These are phyloP conservation scores for Chymomyza fuscimana DNA, from an alignment of 2,888 invertebrate species.

Conservation along the genomic window DNA sequence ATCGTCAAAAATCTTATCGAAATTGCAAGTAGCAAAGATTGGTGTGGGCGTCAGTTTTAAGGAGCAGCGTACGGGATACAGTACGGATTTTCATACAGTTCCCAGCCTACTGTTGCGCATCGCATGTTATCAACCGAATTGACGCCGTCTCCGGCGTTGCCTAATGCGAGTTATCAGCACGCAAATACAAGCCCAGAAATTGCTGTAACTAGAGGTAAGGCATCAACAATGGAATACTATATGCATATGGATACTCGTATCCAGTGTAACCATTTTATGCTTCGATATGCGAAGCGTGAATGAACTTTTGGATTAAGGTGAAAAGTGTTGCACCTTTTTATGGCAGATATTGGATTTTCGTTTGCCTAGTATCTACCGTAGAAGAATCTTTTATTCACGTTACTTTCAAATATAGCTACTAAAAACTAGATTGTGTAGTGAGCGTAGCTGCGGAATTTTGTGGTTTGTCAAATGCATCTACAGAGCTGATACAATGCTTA, in stretches of 20 bases:
- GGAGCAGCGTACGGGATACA: background rate
- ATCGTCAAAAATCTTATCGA: conserved; percentile 5
- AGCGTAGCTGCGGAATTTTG: no score
- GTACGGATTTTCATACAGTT: background rate
- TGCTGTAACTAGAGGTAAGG: conserved; percentile 68
- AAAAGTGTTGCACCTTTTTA: conserved; percentile 2
- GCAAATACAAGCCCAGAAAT: conserved; percentile 1
- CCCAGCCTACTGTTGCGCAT: conserved; percentile 28
- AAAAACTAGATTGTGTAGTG: no score
- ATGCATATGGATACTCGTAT: background rate
- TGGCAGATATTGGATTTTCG: background rate
- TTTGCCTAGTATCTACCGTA: background rate
- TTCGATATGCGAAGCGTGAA: background rate
- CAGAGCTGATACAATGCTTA: no score
- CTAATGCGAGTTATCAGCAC: conserved; percentile 69
- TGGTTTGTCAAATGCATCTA: no score
- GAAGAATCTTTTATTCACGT: no score
- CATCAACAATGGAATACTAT: conserved; percentile 10
- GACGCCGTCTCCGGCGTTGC: conserved; percentile 77
- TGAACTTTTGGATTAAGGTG: background rate
- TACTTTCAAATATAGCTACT: no score
- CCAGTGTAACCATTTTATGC: background rate
- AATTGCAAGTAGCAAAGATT: background rate
- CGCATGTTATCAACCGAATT: conserved; percentile 79
- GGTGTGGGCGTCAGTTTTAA: background rate